Conservation (phyloP, 1,140 invertebrate genomes). For the Drosophila elegans region DNA sequence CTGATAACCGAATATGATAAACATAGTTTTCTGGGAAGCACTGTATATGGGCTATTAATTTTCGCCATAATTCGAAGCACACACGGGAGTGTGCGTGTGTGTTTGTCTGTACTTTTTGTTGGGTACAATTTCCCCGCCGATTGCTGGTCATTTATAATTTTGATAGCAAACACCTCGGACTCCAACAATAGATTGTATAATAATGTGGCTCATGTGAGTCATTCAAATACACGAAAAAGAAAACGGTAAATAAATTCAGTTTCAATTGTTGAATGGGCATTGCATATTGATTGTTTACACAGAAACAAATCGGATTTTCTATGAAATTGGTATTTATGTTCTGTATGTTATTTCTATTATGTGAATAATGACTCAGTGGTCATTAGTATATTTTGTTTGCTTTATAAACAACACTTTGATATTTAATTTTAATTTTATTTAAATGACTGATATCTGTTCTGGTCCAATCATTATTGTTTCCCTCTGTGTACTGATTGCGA, state of each 20-base stretch:
- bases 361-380: not conserved
- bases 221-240: constrained; percentile 41
- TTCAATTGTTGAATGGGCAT: constrained; percentile 47
- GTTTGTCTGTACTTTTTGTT: constrained; percentile 12
- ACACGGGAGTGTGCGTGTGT: constrained; percentile 1
- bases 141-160: constrained; percentile 50
- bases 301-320: not conserved
- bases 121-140: constrained; percentile 19
- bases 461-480: not conserved
- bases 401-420: too few species aligned
- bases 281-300: constrained; percentile 37
- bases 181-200: constrained; percentile 52
- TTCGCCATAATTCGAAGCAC: constrained; percentile 36
- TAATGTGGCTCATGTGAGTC: constrained; percentile 47
- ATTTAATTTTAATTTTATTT: too few species aligned
- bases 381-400: too few species aligned
- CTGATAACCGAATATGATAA: not conserved
- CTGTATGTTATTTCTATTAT: too few species aligned
- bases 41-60: constrained; percentile 24
- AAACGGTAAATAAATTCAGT: constrained; percentile 23
- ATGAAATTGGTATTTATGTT: too few species aligned
- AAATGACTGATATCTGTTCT: too few species aligned
- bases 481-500: not conserved
- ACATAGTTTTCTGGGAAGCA: constrained; percentile 8
- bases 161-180: constrained; percentile 36